phyloP scores from a whole-genome alignment of 2,888 invertebrate genomes.

The Cataglyphis livida region DNA sequence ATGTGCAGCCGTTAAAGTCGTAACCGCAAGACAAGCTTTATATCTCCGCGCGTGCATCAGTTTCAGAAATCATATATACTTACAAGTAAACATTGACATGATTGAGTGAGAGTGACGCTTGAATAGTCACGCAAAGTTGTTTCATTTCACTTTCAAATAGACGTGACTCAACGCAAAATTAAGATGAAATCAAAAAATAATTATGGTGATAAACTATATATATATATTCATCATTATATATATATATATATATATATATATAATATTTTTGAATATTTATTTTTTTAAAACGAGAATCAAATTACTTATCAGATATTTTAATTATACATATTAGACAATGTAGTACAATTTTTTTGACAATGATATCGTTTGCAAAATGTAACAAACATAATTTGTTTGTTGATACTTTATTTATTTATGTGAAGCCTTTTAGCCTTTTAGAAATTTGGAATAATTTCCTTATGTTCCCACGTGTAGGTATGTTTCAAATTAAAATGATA shows the following conservation, averaged over 20 bases:
- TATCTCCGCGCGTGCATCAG: conserved; percentile 33
- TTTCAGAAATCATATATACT: background rate
- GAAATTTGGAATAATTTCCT: background rate
- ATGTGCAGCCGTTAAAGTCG: conserved; percentile 14
- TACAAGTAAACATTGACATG: conserved; percentile 20
- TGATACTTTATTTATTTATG: background rate
- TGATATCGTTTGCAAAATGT: background rate
- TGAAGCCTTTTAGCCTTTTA: no score
- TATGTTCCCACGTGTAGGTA: background rate
- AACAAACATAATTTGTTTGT: background rate
- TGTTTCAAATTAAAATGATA: background rate
- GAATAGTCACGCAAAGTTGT: conserved; percentile 19
- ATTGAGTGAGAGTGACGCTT: background rate
- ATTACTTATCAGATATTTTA: background rate
- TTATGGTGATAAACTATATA: background rate
- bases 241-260: background rate
- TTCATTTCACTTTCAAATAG: background rate
- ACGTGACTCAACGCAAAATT: conserved; percentile 10
- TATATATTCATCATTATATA: background rate
- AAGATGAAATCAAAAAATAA: background rate
- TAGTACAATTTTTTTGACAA: background rate
- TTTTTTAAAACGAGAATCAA: background rate
- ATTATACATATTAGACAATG: background rate
- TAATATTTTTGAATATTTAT: background rate
- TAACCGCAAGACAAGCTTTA: background rate